These are phyloP conservation scores for Scylla paramamosain DNA, from an alignment of 1,140 invertebrate genomes.

Conservation along the genomic window DNA sequence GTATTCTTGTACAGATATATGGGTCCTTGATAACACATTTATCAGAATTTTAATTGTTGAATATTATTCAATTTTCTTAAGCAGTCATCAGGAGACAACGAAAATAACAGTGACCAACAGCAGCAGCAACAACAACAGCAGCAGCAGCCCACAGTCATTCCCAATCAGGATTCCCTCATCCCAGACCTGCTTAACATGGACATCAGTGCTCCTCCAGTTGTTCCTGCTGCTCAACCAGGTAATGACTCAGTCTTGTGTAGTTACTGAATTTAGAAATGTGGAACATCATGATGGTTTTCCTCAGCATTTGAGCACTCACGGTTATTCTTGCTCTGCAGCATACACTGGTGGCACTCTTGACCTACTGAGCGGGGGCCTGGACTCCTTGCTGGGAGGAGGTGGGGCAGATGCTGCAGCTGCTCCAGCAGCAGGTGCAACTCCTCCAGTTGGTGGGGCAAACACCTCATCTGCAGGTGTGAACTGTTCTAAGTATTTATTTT, in stretches of 20 bases:
- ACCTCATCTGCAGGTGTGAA: slow-evolving; percentile 78
- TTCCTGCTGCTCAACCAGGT: slow-evolving; percentile 77
- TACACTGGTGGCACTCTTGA: slow-evolving; percentile 79
- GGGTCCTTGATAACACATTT: too few species aligned
- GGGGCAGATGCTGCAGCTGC: slow-evolving; percentile 67
- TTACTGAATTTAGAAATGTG: background rate
- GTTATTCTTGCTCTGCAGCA: slow-evolving; percentile 45
- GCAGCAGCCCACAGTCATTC: slow-evolving; percentile 86
- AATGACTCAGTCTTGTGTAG: background rate
- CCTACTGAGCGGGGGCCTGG: slow-evolving; percentile 82
- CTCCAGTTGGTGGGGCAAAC: slow-evolving; percentile 72
- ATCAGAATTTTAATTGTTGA: background rate
- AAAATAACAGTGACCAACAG: slow-evolving; percentile 78
- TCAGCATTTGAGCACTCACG: too few species aligned
- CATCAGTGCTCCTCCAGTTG: slow-evolving; percentile 84
- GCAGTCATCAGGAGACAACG: slow-evolving; percentile 67
- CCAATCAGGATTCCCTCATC: slow-evolving; percentile 95
- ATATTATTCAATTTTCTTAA: background rate
- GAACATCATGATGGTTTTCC: background rate
- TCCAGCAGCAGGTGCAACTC: slow-evolving; percentile 74
- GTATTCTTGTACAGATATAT: too few species aligned
- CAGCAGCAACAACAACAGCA: slow-evolving; percentile 74
- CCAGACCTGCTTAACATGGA: slow-evolving; percentile 98
- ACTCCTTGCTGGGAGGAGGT: slow-evolving; percentile 80
- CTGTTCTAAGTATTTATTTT: slow-evolving; percentile 78